A percentile compares a stretch with the other conserved stretches of the same genome.
Conservation (phyloP, 1,140 invertebrate species). For the Bombus balteatus region DNA sequence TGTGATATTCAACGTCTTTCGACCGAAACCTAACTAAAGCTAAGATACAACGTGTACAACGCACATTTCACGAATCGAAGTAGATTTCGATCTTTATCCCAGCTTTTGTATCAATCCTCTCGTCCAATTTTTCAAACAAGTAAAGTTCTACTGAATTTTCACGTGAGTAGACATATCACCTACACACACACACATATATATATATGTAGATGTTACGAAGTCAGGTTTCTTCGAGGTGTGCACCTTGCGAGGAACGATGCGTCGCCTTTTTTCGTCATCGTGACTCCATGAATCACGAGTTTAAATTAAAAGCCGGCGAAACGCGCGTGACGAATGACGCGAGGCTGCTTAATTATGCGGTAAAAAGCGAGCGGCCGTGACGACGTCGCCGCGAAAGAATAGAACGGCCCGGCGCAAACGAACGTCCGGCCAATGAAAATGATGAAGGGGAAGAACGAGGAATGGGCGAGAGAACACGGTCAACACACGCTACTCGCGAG, state of each 20-base stretch:
- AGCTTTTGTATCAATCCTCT: too few species aligned
- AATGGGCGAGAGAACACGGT: background rate
- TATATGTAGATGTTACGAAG: background rate
- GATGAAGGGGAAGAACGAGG: background rate
- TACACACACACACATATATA: too few species aligned
- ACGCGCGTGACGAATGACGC: conserved; percentile 54
- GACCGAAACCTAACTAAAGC: background rate
- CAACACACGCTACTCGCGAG: background rate
- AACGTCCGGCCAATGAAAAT: too few species aligned
- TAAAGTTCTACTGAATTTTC: background rate
- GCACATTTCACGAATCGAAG: too few species aligned
- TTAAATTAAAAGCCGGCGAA: conserved; percentile 59
- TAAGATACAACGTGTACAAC: background rate
- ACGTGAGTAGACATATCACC: too few species aligned
- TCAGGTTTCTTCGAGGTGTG: background rate
- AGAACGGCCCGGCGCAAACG: background rate
- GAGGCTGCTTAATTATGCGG: conserved; percentile 54
- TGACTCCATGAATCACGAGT: conserved; percentile 45
- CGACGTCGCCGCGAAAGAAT: conserved; percentile 13
- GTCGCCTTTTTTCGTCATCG: background rate
- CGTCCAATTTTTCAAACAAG: too few species aligned
- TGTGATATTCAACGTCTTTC: background rate
- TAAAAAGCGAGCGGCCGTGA: conserved; percentile 21
- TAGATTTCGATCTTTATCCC: too few species aligned
- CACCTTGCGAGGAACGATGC: background rate